Base-by-base conservation (phyloP, 37 sponge, comb jelly and placozoan genomes). In the Chondrilla cf. caribensis region DNA sequence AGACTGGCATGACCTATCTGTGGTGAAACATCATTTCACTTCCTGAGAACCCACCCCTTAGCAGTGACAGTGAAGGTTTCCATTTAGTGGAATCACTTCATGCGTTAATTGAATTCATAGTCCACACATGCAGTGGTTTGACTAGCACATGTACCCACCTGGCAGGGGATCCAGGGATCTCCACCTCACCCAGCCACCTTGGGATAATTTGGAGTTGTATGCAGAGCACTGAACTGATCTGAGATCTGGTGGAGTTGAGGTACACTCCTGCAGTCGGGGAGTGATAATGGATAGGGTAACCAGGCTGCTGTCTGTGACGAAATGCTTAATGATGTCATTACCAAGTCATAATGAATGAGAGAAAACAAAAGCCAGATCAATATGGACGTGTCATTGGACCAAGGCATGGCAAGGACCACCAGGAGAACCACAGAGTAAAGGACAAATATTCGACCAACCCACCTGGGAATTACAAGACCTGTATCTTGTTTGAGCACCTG, bases 381-480 rank as follows among this genome's bases (percentile, higher is more conserved):
- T 47, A 47, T 11, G 51, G 51, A 11, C 51, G 51, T 14, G 51
- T 47, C 51, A 47, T 47, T 11, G n/a, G n/a, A n/a, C 11, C 51
- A 11, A 47, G 51, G 9, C 51, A 70, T 64, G 25, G 22, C 18
- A 64, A 22, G 8, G 28, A 7, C 8, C 25, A 24, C 28, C 18
- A 64, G n/a, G n/a, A n/a, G n/a, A n/a, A n/a, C n/a, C n/a, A n/a
- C n/a, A n/a, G n/a, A n/a, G n/a, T n/a, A n/a, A n/a, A n/a, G n/a
- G n/a, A n/a, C n/a, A n/a, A n/a, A n/a, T n/a, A n/a, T n/a, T n/a
- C n/a, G n/a, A n/a, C n/a, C n/a, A n/a, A n/a, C 85, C 31, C 37
- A 90, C 90, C 62, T 82, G 71, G 18, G 79, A 33, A 43, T 80
- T 86, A 38, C 91, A 90, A 3, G 91, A 86, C 25, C 78, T 44